Base-by-base conservation (phyloP, 2,113 vertebrate genomes). In the Clarias magur region DNA sequence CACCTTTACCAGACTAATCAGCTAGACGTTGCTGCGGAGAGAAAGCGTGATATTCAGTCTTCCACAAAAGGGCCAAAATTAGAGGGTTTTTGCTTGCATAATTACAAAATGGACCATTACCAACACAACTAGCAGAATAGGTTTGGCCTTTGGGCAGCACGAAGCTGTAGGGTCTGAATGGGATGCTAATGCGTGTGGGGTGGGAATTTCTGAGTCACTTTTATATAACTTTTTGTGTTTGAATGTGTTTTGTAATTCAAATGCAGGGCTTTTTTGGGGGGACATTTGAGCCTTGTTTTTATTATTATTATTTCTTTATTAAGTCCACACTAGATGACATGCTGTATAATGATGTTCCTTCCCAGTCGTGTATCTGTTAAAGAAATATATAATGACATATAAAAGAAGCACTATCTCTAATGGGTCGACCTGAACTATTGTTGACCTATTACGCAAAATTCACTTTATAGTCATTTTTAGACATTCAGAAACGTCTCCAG, bases 61-160 rank as follows among this genome's bases (percentile, higher is more conserved):
- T 48, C 30, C 56, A 54, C 72, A 65, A 75, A 86, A 80, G 42
- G 85, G 79, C 16, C 48, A 76, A 56, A 84, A 88, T 88, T 85
- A 85, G 57, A 82, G 78, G 4, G 3, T 4, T 82, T 57, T 62
- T 82, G 5, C 25, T 84, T 85, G 27, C 67, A 72, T 89, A 80
- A 88, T 88, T 87, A 85, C 42, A 76, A 60, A 88, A 86, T 82
- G 68, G 57, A 60, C 80, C 73, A 63, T 80, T 84, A 86, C 68
- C 85, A 63, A 42, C 54, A 75, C 65, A 82, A 72, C 38, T 59
- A 63, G 27, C 83, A 54, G 54, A 82, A 82, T 62, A 30, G 21
- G 27, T 19, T 38, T 81, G 84, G 78, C 83, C 76, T 90, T 88
- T 86, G 34, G 30, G 15, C 83, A 65, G 82, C 76, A 15, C 23